These are phyloP conservation scores for Amazona vittata DNA, from an alignment of 2,113 vertebrate genomes.

Conservation along the genomic window DNA sequence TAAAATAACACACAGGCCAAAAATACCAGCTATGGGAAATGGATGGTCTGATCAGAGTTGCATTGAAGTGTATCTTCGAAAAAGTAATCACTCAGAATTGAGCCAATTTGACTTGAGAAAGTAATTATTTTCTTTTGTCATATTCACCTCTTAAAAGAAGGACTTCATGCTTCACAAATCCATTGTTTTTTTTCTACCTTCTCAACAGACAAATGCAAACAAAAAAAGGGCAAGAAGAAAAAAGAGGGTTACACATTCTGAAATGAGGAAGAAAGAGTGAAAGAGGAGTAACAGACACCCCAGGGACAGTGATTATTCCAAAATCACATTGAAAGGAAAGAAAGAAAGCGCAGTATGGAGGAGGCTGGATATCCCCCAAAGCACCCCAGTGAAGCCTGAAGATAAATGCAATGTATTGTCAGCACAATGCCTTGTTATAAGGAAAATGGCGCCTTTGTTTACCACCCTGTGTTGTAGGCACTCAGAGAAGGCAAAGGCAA, in stretches of 20 bases:
- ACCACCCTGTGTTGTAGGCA: neutral
- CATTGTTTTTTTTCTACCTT: neutral
- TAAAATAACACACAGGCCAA: slow-evolving; percentile 47
- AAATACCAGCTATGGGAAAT: slow-evolving; percentile 13
- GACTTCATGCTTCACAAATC: neutral
- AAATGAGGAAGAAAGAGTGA: neutral
- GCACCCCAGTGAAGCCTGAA: neutral
- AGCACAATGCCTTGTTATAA: neutral
- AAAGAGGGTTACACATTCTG: neutral
- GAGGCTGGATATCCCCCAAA: neutral
- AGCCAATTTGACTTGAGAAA: neutral
- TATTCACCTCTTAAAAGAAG: neutral
- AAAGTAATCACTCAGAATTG: neutral
- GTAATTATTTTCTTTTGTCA: neutral
- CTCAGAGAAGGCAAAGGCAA: neutral
- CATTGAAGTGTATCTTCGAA: slow-evolving; percentile 18
- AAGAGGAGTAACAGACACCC: neutral
- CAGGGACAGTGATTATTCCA: neutral
- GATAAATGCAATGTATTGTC: neutral
- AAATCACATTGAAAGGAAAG: neutral
- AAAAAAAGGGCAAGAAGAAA: neutral
- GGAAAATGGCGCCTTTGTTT: neutral
- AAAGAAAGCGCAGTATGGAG: rapidly evolving
- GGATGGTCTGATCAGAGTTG: neutral
- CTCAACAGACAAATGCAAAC: neutral